These are phyloP conservation scores for Cercopithecus diana DNA, from an alignment of 2,797 vertebrate species.

Conservation along the genomic window DNA sequence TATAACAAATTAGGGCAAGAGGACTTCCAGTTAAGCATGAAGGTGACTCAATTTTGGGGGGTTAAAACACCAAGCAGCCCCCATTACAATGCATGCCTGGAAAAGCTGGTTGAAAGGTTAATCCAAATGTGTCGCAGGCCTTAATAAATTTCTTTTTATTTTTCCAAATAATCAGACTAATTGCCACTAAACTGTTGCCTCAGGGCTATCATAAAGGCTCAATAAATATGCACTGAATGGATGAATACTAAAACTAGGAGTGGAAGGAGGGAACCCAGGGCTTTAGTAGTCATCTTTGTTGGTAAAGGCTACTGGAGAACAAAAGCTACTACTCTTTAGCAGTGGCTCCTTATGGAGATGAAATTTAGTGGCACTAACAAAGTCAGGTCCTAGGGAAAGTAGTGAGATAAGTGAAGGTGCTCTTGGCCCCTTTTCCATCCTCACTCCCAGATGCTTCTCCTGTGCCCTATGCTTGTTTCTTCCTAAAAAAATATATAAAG, in stretches of 20 bases:
- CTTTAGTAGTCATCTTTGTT: not conserved
- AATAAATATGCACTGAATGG: conserved; percentile 40
- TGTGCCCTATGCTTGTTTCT: not conserved
- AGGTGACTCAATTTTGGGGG: conserved; percentile 42
- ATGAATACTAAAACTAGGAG: not conserved
- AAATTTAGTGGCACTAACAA: not conserved
- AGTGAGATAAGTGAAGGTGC: not conserved
- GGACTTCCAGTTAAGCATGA: conserved; percentile 31
- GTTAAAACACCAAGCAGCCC: not conserved
- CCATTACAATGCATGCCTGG: conserved; percentile 51
- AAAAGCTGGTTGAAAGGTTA: conserved; percentile 69
- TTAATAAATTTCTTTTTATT: conserved; percentile 43
- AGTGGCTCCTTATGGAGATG: not conserved
- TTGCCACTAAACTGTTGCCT: conserved; percentile 30
- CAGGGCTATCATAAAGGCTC: conserved; percentile 7
- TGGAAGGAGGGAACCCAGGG: not conserved
- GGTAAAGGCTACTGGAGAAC: not conserved
- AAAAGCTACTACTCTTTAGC: not conserved
- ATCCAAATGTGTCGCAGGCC: conserved; percentile 59
- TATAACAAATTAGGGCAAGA: not conserved
- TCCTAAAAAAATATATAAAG: not conserved
- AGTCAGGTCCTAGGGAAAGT: not conserved
- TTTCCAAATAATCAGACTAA: conserved; percentile 48
- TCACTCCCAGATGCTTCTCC: not conserved
- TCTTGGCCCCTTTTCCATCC: not conserved